Evolutionary conservation across 2,888 invertebrate genomes (phyloP), one percentile per base, ranked within the genome.

Genomic region (Drosophila siamana): DNA sequence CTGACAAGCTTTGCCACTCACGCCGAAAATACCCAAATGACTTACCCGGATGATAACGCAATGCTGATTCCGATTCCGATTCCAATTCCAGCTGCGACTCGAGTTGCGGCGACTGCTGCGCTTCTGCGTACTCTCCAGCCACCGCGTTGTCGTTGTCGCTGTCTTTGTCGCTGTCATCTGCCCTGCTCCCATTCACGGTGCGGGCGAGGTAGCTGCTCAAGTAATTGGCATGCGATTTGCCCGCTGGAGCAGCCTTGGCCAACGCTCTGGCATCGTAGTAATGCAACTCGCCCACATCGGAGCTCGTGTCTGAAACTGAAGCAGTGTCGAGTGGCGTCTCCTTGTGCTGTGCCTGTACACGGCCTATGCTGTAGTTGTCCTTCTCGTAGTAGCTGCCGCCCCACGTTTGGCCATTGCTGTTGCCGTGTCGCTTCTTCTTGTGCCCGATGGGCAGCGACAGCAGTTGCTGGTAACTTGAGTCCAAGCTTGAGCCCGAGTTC

Each of bases 281-380:
- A 47, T 80, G 83, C 70, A 81, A 26, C 41, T 83, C 75, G 22
- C 75, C 81, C 55, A 81, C 64, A 13, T 72, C 46, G 9, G 8
- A n/a, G 19, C 48, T 69, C n/a, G 57, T 52, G 28, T 67, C 50
- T 2, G 50, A 52, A 9, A 51, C 41, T 5, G 47, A 11, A 9
- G 55, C 51, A n/a, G 47, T 6, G 16, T 16, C 26, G 5, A 15
- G 6, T 28, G 28, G 5, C 2, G 19, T 19, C 8, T 30, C 9
- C 28, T 30, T 16, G 13, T 54, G 36, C 44, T 26, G 44, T 55
- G 68, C 66, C n/a, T 68, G 74, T 33, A 41, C 63, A 15, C 22
- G 63, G 59, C 64, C 67, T 48, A 63, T 55, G 43, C 44, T 47
- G 24, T 67, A 64, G 36, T 38, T 55, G 19, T 67, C 60, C 52